Evolutionary conservation across 2,797 vertebrate genomes (phyloP).

Genomic region (Fringilla coelebs): DNA sequence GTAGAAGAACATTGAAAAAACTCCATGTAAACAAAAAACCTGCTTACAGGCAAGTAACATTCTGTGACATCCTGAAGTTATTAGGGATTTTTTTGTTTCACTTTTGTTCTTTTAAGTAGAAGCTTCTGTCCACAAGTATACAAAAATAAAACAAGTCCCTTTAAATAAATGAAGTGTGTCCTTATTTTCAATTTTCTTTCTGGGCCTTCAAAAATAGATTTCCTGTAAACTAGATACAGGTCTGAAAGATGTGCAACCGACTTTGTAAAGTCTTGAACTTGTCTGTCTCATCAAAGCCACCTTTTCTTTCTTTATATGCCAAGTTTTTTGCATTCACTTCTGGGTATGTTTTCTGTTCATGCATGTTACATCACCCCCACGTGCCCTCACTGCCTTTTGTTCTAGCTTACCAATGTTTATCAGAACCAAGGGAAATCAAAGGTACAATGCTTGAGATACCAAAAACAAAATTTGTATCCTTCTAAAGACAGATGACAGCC

Average conservation of each 20-base stretch:
- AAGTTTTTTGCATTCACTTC: conserved; percentile 74
- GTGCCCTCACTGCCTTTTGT: conserved; percentile 77
- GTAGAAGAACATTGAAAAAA: conserved; percentile 14
- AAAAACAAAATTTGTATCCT: conserved; percentile 66
- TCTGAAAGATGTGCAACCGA: conserved; percentile 76
- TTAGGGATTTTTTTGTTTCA: conserved; percentile 53
- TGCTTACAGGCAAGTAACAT: conserved; percentile 51
- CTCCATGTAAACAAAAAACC: background rate
- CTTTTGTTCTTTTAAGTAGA: conserved; percentile 77
- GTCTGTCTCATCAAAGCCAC: conserved; percentile 80
- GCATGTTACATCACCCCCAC: conserved; percentile 73
- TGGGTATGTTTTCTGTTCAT: conserved; percentile 72
- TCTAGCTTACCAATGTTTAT: conserved; percentile 77
- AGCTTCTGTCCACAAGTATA: conserved; percentile 72
- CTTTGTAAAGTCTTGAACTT: conserved; percentile 79
- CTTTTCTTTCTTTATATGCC: conserved; percentile 80
- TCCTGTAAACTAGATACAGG: conserved; percentile 71
- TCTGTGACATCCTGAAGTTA: conserved; percentile 71
- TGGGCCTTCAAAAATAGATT: conserved; percentile 72
- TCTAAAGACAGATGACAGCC: conserved; percentile 61
- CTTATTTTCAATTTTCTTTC: conserved; percentile 74
- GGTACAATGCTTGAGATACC: conserved; percentile 67
- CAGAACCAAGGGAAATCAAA: conserved; percentile 76
- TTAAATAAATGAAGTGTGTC: conserved; percentile 74
- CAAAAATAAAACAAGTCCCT: conserved; percentile 67